Conservation (phyloP, 2,888 invertebrate genomes). For the Mactromeris polynyma region DNA sequence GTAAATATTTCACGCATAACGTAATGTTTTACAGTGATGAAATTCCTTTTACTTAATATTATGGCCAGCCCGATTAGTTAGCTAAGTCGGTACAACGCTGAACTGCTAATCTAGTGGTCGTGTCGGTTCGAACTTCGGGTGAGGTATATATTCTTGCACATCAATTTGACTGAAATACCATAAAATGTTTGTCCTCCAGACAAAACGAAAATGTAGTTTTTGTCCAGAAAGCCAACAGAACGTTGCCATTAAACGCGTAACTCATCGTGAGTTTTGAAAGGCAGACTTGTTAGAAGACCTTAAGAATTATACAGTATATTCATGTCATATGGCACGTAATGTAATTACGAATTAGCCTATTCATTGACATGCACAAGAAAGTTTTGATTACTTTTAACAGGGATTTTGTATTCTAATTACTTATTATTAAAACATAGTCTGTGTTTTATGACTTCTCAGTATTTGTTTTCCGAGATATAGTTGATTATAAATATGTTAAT, state of each 20-base stretch:
- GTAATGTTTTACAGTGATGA: not conserved
- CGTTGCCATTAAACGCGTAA: no score
- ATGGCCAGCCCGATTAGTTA: not conserved
- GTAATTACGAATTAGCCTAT: no score
- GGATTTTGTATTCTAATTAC: not conserved
- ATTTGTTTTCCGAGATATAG: not conserved
- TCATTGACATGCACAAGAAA: no score
- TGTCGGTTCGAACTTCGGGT: not conserved
- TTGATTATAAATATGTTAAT: not conserved
- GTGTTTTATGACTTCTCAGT: not conserved
- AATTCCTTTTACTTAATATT: no score
- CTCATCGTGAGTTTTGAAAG: no score
- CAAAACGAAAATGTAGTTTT: no score
- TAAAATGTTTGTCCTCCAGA: no score
- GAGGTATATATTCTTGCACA: not conserved
- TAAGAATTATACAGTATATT: no score
- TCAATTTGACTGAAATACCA: not conserved
- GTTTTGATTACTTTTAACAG: not conserved
- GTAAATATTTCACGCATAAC: no score
- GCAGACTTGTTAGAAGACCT: no score
- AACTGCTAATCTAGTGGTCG: not conserved
- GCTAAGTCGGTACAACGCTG: not conserved
- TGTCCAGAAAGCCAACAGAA: no score
- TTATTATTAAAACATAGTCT: not conserved
- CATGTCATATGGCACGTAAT: no score